Percentiles rank a stretch among this genome's conserved stretches.
These are phyloP conservation scores for Chlorops oryzae DNA, from an alignment of 1,140 invertebrate genomes.

Conservation along the genomic window DNA sequence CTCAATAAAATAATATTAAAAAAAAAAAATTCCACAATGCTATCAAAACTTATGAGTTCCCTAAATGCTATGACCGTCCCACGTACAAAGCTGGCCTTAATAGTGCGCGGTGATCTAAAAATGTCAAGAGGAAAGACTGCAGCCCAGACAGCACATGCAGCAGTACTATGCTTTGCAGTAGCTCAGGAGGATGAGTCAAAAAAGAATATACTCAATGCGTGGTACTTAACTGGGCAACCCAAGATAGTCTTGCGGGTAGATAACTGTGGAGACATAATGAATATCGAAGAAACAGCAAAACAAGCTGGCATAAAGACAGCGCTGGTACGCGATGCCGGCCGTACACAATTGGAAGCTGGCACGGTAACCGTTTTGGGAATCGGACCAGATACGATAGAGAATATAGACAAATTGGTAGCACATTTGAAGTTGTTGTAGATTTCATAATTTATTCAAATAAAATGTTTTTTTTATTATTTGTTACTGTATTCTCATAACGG, in stretches of 20 bases:
- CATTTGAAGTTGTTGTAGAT: conserved; percentile 65
- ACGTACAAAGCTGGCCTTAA: conserved; percentile 63
- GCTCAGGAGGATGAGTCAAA: conserved; percentile 39
- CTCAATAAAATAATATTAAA: conserved; percentile 27
- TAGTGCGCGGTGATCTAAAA: conserved; percentile 68
- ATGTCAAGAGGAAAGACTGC: conserved; percentile 79
- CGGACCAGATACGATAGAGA: conserved; percentile 60
- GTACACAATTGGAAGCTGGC: conserved; percentile 62
- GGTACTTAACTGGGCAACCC: conserved; percentile 64
- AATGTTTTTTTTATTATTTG: too few species aligned
- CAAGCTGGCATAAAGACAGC: conserved; percentile 55
- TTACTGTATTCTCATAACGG: too few species aligned
- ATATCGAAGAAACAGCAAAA: conserved; percentile 53
- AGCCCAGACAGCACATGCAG: conserved; percentile 78
- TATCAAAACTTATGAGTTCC: conserved; percentile 5
- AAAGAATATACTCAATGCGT: conserved; percentile 51
- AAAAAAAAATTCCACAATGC: conserved; percentile 11
- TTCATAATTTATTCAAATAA: too few species aligned
- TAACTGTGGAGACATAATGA: conserved; percentile 51
- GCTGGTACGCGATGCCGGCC: conserved; percentile 69
- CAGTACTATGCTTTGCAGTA: conserved; percentile 59
- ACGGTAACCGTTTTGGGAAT: conserved; percentile 71
- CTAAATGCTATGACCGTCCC: neutral
- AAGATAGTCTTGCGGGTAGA: conserved; percentile 64
- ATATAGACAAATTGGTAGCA: conserved; percentile 63